Evolutionary conservation across 2,888 invertebrate species (phyloP).

Genomic region (Chalcis sispes): DNA sequence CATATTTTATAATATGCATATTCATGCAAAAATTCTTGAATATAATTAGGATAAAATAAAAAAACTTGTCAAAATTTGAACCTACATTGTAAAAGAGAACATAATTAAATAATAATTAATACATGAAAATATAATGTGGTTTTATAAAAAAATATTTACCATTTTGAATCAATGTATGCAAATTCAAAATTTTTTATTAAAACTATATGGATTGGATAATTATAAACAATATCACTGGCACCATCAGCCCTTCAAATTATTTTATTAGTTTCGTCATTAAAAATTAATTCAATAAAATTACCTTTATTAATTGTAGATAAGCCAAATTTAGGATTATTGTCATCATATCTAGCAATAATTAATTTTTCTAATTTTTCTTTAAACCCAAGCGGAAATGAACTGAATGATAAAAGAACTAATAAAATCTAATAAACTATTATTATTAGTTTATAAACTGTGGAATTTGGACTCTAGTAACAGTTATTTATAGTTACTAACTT

Average conservation of each 20-base stretch:
- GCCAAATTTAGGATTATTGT: conserved; percentile 69
- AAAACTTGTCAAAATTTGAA: conserved; percentile 66
- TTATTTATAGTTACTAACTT: no score
- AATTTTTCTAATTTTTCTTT: conserved; percentile 65
- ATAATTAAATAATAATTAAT: conserved; percentile 20
- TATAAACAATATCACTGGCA: conserved; percentile 66
- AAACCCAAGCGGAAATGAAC: conserved; percentile 63
- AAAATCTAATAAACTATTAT: no score
- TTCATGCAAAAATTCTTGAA: conserved; percentile 72
- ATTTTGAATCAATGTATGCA: conserved; percentile 67
- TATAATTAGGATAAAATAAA: conserved; percentile 71
- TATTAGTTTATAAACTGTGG: no score
- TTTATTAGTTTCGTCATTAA: conserved; percentile 68
- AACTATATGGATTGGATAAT: conserved; percentile 65
- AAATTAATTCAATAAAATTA: conserved; percentile 64
- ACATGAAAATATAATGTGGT: conserved; percentile 46
- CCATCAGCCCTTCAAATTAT: conserved; percentile 66
- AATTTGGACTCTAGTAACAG: no score
- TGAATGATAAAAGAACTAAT: no score
- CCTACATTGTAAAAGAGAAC: conserved; percentile 10
- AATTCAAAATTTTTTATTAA: conserved; percentile 68
- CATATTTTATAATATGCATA: conserved; percentile 65
- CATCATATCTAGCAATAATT: conserved; percentile 70
- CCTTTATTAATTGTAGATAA: conserved; percentile 64
- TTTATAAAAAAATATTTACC: conserved; percentile 63